Base-by-base conservation (phyloP, 2,888 invertebrate species). In the Tenthredo notha region DNA sequence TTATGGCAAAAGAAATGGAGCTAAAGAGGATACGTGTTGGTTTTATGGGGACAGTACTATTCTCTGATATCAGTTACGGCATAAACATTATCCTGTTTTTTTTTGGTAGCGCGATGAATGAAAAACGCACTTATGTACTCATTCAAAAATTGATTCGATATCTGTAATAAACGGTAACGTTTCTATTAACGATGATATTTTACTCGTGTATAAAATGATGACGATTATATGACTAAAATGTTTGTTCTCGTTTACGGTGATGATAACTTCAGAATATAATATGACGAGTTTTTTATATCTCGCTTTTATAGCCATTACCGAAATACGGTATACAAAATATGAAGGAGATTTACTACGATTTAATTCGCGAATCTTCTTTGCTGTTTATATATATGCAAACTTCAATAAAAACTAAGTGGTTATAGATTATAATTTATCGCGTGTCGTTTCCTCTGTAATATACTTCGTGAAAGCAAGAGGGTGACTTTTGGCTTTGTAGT, bases 381-480 rank as follows among this genome's bases (percentile, higher is more conserved):
- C 18, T 25, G 10, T 67, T 18, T 67, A 67, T 77, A 50, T 29
- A 15, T 65, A 67, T 77, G 77, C 77, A 37, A 25, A 9, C 50
- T 47, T 29, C 50, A 29, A 77, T 77, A 77, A 77, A 77, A 50
- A 33, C 50, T 4, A 29, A 77, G 54, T 18, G 77, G 29, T 50
- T 40, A 50, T 54, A 77, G 77, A 77, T 54, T 29, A 54, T 29
- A 77, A 77, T 77, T 54, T 54, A 54, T 77, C 15, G 18, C 54
- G n/a, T 77, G 77, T 54, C 77, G 37, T 77, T 54, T 29, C 50
- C 25, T 9, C 50, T 2, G n/a, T 77, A 10, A 29, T 18, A 50
- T 2, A 2, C 1, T 18, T 29, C 1, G n/a, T 1, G 21, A 9
- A 3, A 47, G 47, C 7, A 21, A n/a, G 50, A 54, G 77, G 47